Evolutionary conservation across 2,888 invertebrate species (phyloP).

Genomic region (Eupithecia centaureata): DNA sequence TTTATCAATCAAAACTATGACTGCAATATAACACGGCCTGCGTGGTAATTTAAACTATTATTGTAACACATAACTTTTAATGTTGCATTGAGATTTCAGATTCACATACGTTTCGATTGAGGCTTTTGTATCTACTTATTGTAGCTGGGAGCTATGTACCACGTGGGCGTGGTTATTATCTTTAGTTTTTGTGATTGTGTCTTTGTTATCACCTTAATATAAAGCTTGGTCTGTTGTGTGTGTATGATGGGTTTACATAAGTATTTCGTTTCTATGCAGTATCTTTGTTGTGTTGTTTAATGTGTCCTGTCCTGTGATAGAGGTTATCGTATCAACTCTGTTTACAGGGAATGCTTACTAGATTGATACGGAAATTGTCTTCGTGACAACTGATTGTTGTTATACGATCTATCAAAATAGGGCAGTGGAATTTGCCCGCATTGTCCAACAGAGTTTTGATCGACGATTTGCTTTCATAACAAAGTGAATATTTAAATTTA

Average conservation of each 20-base stretch:
- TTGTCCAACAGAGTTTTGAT: constrained; percentile 43
- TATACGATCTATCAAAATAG: constrained; percentile 55
- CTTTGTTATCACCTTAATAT: neutral
- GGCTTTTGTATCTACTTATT: neutral
- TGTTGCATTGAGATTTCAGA: neutral
- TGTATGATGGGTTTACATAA: neutral
- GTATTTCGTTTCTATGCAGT: constrained; percentile 14
- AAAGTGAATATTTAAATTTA: neutral
- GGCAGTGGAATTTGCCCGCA: constrained; percentile 61
- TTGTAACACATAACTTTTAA: constrained; percentile 7
- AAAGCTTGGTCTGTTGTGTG: neutral
- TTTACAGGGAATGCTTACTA: constrained; percentile 52
- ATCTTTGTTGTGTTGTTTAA: constrained; percentile 19
- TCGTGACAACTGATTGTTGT: constrained; percentile 49
- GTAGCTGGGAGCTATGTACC: neutral
- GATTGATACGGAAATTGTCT: constrained; percentile 61
- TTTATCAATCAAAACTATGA: constrained; percentile 72
- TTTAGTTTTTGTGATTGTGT: constrained; percentile 3
- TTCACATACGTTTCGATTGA: neutral
- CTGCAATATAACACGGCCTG: constrained; percentile 61
- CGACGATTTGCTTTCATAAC: constrained; percentile 31
- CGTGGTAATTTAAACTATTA: constrained; percentile 51
- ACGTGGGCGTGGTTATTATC: neutral
- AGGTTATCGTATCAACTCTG: constrained; percentile 62
- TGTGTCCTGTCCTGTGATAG: constrained; percentile 24